Base-by-base conservation (phyloP, 2,888 invertebrate genomes). In the Harpalus rufipes region DNA sequence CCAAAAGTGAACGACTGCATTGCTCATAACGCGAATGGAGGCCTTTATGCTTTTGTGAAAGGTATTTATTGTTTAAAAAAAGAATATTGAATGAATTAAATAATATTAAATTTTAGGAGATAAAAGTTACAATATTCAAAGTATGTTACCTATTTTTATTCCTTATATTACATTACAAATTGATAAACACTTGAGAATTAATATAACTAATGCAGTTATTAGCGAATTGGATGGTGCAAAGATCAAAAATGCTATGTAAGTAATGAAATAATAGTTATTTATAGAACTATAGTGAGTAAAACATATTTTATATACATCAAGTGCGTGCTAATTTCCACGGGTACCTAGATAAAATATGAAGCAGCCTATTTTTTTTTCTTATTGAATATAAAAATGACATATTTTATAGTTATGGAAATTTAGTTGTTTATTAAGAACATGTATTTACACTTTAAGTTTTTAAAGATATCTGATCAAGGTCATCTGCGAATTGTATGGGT, bases 161-260 rank as follows among this genome's bases (percentile, higher is more conserved):
- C 76, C 83, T n/a, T 61, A 83, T 18, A 83, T 83, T 16, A 7
- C 59, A 1, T 44, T 83, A 8, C 58, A 58, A 44, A 39, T 41
- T 21, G 83, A 83, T 41, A 83, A 58, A 76, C 7, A 83, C 12
- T 61, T 83, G 14, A 58, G 14, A 61, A 41, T 83, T 7, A 83
- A 83, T 76, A 56, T 83, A n/a, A 61, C 83, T 7, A 76, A 83
- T 61, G 41, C 44, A 16, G 59, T 83, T 18, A 44, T 83, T 39
- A 83, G 76, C 18, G 83, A 83, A n/a, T 21, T 83, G 21, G 58
- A 76, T 44, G 83, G 74, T 4, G 83, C 83, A 1, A 83, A 83
- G 61, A 58, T 83, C 14, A 83, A 83, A n/a, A 74, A 83, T 83
- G 83, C 59, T 12, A 83, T 32, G 83, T 83, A 76, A 76, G 16